A percentile compares a stretch with the other conserved stretches of the same genome.
These are phyloP conservation scores for Leucozona laternaria DNA, from an alignment of 2,888 invertebrate species.

Conservation along the genomic window DNA sequence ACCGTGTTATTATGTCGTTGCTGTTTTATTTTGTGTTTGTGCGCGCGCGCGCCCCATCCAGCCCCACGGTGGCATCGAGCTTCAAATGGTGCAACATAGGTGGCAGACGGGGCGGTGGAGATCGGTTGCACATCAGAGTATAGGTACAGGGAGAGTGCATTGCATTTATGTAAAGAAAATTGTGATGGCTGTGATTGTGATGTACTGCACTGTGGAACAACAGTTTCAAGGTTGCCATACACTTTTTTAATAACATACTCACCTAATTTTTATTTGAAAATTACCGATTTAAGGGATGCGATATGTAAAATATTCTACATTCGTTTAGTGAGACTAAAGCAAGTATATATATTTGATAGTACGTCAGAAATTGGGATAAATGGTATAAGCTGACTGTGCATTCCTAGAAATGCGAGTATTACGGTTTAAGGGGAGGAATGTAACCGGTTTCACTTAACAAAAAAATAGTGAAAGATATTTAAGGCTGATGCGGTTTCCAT, in stretches of 20 bases:
- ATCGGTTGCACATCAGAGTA: not conserved
- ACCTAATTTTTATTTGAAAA: too few species aligned
- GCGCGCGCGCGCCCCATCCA: slow-evolving; percentile 52
- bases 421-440: too few species aligned
- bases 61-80: slow-evolving; percentile 43
- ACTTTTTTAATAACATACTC: not conserved
- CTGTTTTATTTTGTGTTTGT: slow-evolving; percentile 28
- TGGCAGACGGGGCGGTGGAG: slow-evolving; percentile 6
- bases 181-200: slow-evolving; percentile 50
- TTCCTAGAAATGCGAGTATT: too few species aligned
- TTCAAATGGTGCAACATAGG: slow-evolving; percentile 52
- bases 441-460: too few species aligned
- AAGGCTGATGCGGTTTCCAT: too few species aligned
- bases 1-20: slow-evolving; percentile 35
- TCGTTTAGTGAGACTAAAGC: too few species aligned
- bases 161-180: slow-evolving; percentile 54
- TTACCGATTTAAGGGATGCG: too few species aligned
- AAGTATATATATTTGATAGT: too few species aligned
- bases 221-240: slow-evolving; percentile 31
- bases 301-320: too few species aligned
- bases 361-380: too few species aligned
- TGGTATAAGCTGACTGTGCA: too few species aligned
- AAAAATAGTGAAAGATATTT: too few species aligned
- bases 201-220: slow-evolving; percentile 19
- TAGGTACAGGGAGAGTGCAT: slow-evolving; percentile 27